phyloP scores from a whole-genome alignment of 2,888 invertebrate genomes.

The Platycheirus rosarum region DNA sequence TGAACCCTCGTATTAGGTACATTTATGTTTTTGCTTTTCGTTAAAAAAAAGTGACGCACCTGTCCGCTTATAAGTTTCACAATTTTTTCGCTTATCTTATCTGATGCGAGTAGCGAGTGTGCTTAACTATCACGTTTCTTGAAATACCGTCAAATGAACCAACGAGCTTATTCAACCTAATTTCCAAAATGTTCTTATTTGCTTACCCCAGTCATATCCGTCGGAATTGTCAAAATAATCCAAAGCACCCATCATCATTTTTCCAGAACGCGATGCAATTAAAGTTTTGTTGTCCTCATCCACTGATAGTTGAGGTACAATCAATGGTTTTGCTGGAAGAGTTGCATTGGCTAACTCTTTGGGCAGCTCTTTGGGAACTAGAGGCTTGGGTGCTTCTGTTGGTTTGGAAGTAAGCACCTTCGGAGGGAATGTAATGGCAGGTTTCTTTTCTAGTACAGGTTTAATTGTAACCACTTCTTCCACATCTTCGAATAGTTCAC shows the following conservation, averaged over 20 bases:
- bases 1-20: background rate
- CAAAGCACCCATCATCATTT: slow-evolving; percentile 34
- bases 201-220: slow-evolving; percentile 74
- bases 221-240: slow-evolving; percentile 46
- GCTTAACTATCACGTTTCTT: slow-evolving; percentile 45
- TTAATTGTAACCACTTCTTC: slow-evolving; percentile 28
- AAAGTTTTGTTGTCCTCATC: slow-evolving; percentile 17
- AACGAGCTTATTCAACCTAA: slow-evolving; percentile 19
- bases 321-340: background rate
- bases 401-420: slow-evolving; percentile 21
- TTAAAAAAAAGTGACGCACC: slow-evolving; percentile 48
- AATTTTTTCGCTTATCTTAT: slow-evolving; percentile 60
- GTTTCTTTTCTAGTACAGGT: slow-evolving; percentile 12
- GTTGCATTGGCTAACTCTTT: slow-evolving; percentile 5
- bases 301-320: slow-evolving; percentile 1
- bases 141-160: slow-evolving; percentile 13
- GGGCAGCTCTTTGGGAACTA: slow-evolving; percentile 19
- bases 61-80: slow-evolving; percentile 58
- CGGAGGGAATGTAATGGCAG: slow-evolving; percentile 5
- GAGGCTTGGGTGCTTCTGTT: slow-evolving; percentile 16
- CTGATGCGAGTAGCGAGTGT: slow-evolving; percentile 36
- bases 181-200: slow-evolving; percentile 13
- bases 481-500: slow-evolving; percentile 64
- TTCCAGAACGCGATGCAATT: slow-evolving; percentile 34
- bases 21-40: background rate